phyloP scores from a whole-genome alignment of 2,113 vertebrate species.

The Bufo bufo region DNA sequence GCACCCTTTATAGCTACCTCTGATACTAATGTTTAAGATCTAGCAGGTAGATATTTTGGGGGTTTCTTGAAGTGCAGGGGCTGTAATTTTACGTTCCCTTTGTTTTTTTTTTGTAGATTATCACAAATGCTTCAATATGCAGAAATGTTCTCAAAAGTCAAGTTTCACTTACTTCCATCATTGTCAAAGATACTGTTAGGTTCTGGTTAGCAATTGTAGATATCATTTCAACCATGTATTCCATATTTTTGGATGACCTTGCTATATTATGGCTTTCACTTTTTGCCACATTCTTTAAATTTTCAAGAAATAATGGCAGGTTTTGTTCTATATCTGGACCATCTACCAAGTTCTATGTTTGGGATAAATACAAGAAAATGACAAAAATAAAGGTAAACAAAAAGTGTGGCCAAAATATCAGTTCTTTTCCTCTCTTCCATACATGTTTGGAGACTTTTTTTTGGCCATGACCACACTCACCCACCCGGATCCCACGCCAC shows the following conservation, averaged over 20 bases:
- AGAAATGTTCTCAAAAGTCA: neutral
- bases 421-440: neutral
- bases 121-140: neutral
- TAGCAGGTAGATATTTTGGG: no score
- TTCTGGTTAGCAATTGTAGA: neutral
- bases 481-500: no score
- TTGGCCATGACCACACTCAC: no score
- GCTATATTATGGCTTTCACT: neutral
- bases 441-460: no score
- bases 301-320: constrained; percentile 62
- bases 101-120: neutral
- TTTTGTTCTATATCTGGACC: constrained; percentile 60
- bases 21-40: no score
- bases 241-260: constrained; percentile 1
- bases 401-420: neutral
- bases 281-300: constrained; percentile 20
- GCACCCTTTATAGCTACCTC: no score
- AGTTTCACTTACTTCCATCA: constrained; percentile 1
- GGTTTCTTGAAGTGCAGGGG: no score
- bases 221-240: neutral
- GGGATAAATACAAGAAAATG: neutral
- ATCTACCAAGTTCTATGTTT: constrained; percentile 67
- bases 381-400: neutral
- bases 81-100: no score
- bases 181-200: neutral